These are phyloP conservation scores for Rotaria socialis DNA, from an alignment of 2,888 invertebrate genomes.

Conservation along the genomic window DNA sequence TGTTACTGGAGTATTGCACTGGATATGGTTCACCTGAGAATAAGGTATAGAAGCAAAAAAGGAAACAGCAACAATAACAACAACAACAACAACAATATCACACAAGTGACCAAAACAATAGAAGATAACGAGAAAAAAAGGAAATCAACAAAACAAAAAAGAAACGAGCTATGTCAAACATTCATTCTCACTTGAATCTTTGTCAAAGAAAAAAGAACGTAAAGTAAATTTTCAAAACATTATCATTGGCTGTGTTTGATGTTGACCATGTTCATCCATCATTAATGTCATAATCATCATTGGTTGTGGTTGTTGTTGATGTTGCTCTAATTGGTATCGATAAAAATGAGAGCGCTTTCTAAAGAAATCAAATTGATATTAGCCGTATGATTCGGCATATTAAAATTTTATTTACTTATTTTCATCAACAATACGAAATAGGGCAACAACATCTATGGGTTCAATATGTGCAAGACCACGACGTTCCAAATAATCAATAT, in stretches of 20 bases:
- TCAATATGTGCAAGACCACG: constrained; percentile 32
- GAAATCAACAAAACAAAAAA: not conserved
- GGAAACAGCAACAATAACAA: not conserved
- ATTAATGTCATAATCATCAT: constrained; percentile 25
- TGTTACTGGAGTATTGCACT: not conserved
- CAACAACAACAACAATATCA: not conserved
- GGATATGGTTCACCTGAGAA: constrained; percentile 7
- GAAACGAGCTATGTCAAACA: not conserved
- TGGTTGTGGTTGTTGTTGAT: not conserved
- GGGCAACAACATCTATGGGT: not conserved
- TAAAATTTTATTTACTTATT: not conserved
- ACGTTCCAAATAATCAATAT: constrained; percentile 14
- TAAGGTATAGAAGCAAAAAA: not conserved
- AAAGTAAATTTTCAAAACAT: not conserved
- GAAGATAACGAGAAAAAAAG: not conserved
- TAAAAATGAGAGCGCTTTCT: constrained; percentile 18
- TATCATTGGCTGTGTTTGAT: not conserved
- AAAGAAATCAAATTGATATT: not conserved
- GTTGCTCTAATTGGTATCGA: not conserved
- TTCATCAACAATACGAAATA: constrained; percentile 26
- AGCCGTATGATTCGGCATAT: no score
- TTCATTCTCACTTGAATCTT: not conserved
- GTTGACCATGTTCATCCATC: constrained; percentile 17
- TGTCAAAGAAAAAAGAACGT: not conserved
- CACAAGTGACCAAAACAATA: not conserved